phyloP scores from a whole-genome alignment of 2,888 invertebrate species.

The Boloria selene region DNA sequence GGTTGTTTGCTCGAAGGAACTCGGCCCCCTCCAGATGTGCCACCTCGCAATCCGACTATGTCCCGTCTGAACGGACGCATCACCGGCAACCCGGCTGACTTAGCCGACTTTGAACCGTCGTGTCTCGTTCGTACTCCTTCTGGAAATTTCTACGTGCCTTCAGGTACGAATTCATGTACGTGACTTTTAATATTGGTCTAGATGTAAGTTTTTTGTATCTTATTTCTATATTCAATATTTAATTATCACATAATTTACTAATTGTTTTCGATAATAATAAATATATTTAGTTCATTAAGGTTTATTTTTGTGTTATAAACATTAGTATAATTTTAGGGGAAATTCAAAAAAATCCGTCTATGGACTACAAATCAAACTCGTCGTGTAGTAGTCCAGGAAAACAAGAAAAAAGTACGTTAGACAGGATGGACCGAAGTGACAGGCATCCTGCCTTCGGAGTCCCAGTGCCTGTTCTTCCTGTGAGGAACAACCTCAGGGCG shows the following conservation, averaged over 20 bases:
- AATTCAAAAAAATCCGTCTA: conserved; percentile 91
- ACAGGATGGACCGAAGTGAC: conserved; percentile 82
- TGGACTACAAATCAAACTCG: conserved; percentile 94
- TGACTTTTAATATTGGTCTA: conserved; percentile 11
- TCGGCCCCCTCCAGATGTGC: conserved; percentile 94
- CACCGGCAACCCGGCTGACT: conserved; percentile 90
- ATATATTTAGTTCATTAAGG: neutral
- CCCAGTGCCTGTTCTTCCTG: conserved; percentile 89
- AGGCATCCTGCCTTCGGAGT: conserved; percentile 84
- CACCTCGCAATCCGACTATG: conserved; percentile 93
- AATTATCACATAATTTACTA: neutral
- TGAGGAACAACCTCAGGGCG: conserved; percentile 87
- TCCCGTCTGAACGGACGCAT: conserved; percentile 94
- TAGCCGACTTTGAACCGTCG: conserved; percentile 93
- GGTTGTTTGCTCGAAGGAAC: conserved; percentile 93
- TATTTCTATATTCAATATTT: conserved; percentile 25
- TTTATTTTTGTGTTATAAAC: neutral
- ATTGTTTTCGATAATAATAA: neutral
- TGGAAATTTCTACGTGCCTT: conserved; percentile 96
- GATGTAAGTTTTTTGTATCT: conserved; percentile 1
- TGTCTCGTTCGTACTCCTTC: conserved; percentile 95
- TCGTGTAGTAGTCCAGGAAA: conserved; percentile 92
- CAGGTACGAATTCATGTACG: conserved; percentile 77
- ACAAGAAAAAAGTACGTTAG: conserved; percentile 80
- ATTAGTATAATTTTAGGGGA: conserved; percentile 85